Base-by-base conservation (phyloP, 2,797 vertebrate species). In the Ficedula albicollis region DNA sequence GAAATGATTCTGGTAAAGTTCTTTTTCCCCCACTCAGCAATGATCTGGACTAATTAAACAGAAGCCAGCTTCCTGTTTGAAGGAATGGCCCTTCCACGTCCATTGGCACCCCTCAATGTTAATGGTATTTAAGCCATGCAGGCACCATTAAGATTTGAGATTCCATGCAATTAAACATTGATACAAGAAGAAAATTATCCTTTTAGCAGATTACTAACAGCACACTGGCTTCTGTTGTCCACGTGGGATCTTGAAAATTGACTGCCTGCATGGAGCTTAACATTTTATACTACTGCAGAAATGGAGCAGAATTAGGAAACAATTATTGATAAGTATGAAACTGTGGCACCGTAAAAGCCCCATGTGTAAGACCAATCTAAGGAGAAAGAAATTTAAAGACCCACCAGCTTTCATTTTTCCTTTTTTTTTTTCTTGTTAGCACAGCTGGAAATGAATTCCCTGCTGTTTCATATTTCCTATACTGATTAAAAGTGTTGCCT, bases 141-240 rank as follows among this genome's bases (percentile, higher is more conserved):
- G 32, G 60, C 75, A 62, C 49, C 48, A 66, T 86, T 88, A 91
- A 84, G 58, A 75, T 94, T 88, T 62, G 73, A 93, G 76, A 94
- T 94, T 95, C 87, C 83, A 63, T 88, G 48, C 76, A 90, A 93
- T 95, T 94, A 95, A 97, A 94, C 89, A 89, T 25, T 1, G 6
- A 93, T 86, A 89, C 20, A 80, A 84, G 41, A 91, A 32, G 63
- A 93, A 95, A 96, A 95, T 90, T 77, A 94, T 84, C 83, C 79
- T 93, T 94, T 89, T 93, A 96, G 81, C 54, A 93, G 73, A 91
- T 96, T 96, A 92, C 92, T 95, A 93, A 96, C 73, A 95, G 84
- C 82, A 95, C 90, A 87, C 25, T 96, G 76, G 70, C 55, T 96
- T 96, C 83, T 88, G 78, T 63, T 92, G 94, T 93, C 87, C 85